Evolutionary conservation across 2,888 invertebrate species (phyloP).

Genomic region (Ligdia adustata): DNA sequence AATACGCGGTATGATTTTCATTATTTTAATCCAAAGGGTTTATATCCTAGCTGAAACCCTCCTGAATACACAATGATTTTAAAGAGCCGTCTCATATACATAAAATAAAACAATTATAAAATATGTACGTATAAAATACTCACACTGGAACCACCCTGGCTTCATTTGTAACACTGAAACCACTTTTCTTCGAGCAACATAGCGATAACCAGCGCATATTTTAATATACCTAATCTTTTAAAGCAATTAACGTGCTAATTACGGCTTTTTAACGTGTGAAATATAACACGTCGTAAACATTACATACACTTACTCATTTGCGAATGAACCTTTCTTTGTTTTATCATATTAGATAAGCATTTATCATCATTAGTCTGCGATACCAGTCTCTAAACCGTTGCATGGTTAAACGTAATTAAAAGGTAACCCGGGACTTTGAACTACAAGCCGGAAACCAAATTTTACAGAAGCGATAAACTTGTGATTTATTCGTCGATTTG

Average conservation of each 20-base stretch:
- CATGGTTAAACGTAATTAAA: slow-evolving; percentile 33
- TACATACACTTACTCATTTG: slow-evolving; percentile 5
- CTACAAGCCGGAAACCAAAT: slow-evolving; percentile 35
- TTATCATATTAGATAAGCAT: slow-evolving; percentile 31
- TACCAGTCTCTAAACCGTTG: slow-evolving; percentile 24
- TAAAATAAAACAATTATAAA: no score
- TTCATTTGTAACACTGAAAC: slow-evolving; percentile 16
- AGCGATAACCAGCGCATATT: slow-evolving; percentile 44
- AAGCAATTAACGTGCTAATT: neutral
- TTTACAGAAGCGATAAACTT: slow-evolving; percentile 36
- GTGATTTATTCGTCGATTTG: slow-evolving; percentile 36
- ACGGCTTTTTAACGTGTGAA: slow-evolving; percentile 10
- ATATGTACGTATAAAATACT: no score
- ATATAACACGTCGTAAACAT: slow-evolving; percentile 16
- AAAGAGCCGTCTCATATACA: no score
- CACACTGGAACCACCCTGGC: no score
- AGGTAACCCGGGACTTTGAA: slow-evolving; percentile 29
- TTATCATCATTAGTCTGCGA: slow-evolving; percentile 28
- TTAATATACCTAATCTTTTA: neutral
- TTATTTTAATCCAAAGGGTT: no score
- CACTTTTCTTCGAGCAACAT: slow-evolving; percentile 35
- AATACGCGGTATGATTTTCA: no score
- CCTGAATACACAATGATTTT: no score
- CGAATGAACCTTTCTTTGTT: slow-evolving; percentile 6
- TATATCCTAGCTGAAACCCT: no score